Evolutionary conservation across 2,113 vertebrate species (phyloP).

Genomic region (Eudorcas thomsonii): DNA sequence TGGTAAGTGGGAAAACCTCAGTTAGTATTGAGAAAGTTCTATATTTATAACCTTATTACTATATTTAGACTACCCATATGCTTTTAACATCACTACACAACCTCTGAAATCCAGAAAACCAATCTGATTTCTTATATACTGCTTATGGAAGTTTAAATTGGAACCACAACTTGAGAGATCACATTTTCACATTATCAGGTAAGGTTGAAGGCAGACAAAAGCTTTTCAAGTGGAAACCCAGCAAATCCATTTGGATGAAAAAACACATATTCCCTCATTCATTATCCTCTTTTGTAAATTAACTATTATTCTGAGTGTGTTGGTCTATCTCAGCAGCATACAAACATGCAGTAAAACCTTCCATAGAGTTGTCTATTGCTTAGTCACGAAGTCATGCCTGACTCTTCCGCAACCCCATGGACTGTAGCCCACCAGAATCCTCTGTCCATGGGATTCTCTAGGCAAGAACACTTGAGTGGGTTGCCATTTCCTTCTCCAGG

Average conservation of each 20-base stretch:
- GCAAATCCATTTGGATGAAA: neutral
- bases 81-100: neutral
- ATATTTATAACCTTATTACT: neutral
- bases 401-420: neutral
- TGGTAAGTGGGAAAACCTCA: neutral
- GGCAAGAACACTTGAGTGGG: neutral
- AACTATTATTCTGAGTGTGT: neutral
- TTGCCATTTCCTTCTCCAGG: too few relatives aligned
- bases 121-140: neutral
- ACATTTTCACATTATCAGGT: conserved; percentile 1
- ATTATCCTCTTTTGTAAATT: neutral
- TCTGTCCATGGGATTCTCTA: neutral
- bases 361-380: neutral
- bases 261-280: neutral
- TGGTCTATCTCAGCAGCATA: neutral
- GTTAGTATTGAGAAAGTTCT: neutral
- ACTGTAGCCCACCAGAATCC: neutral
- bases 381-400: neutral
- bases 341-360: neutral
- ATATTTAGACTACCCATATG: neutral
- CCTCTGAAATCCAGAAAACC: conserved; percentile 1
- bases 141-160: neutral
- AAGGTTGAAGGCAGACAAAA: neutral
- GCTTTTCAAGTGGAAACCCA: neutral
- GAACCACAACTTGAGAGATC: neutral